Conservation (phyloP, 2,888 invertebrate species). For the Drosophila quinaria region DNA sequence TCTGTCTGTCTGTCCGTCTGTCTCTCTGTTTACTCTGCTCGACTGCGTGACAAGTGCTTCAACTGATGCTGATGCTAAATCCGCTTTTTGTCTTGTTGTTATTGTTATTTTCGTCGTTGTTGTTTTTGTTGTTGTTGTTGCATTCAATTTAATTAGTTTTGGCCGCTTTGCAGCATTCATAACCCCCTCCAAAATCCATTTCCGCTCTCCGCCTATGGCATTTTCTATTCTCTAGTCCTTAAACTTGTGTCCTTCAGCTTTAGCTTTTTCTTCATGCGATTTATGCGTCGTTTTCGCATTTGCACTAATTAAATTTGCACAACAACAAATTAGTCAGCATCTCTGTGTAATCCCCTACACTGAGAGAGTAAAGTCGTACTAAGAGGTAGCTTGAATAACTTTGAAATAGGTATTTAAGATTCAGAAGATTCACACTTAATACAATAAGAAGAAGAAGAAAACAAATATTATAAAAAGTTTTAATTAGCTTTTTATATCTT, state of each 20-base stretch:
- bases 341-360: slow-evolving; percentile 5
- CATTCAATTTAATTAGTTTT: slow-evolving; percentile 79
- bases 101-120: background rate
- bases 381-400: no score
- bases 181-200: background rate
- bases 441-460: no score
- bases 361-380: no score
- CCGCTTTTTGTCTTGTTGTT: background rate
- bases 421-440: no score
- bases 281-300: slow-evolving; percentile 57
- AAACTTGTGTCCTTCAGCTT: background rate
- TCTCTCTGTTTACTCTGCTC: slow-evolving; percentile 12
- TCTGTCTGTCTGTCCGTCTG: background rate
- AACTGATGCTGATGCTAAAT: slow-evolving; percentile 16
- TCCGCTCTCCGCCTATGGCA: background rate
- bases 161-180: slow-evolving; percentile 48
- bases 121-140: slow-evolving; percentile 38
- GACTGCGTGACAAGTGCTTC: slow-evolving; percentile 55
- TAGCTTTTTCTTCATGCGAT: slow-evolving; percentile 15
- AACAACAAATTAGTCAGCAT: slow-evolving; percentile 10
- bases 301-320: slow-evolving; percentile 47
- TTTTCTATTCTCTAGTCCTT: background rate
- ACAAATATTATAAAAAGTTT: no score
- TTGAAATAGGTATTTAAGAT: no score
- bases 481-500: no score